Conservation (phyloP, 1,140 invertebrate genomes). For the Delia radicum region DNA sequence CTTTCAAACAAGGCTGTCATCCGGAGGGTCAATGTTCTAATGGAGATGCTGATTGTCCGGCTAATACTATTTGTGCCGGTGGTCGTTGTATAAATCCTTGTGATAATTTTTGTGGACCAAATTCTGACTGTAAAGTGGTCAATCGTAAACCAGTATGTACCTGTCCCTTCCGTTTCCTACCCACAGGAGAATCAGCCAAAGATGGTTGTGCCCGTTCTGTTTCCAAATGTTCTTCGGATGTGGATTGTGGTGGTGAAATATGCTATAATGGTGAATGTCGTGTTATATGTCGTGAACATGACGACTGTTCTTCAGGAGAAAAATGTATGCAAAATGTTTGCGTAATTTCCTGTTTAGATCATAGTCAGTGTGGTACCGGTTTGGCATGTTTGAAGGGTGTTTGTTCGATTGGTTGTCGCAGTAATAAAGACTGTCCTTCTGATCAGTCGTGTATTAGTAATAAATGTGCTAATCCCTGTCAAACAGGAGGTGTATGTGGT, state of each 20-base stretch:
- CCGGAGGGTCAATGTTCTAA: constrained; percentile 70
- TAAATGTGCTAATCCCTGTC: constrained; percentile 82
- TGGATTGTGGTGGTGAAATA: constrained; percentile 73
- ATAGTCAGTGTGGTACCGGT: constrained; percentile 75
- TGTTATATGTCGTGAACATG: constrained; percentile 73
- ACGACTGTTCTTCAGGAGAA: constrained; percentile 79
- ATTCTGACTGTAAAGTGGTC: constrained; percentile 74
- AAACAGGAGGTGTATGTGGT: constrained; percentile 74
- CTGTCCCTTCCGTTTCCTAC: constrained; percentile 72
- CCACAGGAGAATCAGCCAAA: constrained; percentile 61
- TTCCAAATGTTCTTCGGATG: constrained; percentile 67
- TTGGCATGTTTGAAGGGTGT: constrained; percentile 79
- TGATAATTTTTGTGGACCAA: constrained; percentile 72
- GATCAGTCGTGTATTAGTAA: constrained; percentile 79
- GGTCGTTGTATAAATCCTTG: constrained; percentile 77
- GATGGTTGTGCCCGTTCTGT: constrained; percentile 73
- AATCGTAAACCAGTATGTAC: constrained; percentile 73
- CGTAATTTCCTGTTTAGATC: constrained; percentile 72
- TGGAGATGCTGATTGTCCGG: constrained; percentile 74
- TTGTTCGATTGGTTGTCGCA: constrained; percentile 79
- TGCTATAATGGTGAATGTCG: constrained; percentile 83
- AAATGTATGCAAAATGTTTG: constrained; percentile 78
- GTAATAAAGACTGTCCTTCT: constrained; percentile 74
- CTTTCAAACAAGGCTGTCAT: constrained; percentile 69
- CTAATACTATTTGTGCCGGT: constrained; percentile 70